Base-by-base conservation (phyloP, 1,140 invertebrate species). In the Brachionus plicatilis region DNA sequence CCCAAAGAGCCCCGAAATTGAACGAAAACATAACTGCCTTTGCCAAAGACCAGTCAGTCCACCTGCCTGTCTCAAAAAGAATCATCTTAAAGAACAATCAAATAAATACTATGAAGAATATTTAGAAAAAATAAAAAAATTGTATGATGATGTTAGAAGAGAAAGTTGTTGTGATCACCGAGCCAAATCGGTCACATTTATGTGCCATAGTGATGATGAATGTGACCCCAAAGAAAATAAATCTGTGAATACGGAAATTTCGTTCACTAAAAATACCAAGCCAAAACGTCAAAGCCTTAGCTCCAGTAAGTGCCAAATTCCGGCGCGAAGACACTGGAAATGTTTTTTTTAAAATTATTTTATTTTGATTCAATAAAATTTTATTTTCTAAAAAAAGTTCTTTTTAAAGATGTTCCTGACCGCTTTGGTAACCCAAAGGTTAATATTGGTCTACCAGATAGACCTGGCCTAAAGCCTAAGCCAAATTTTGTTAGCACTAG, bases 341-440 rank as follows among this genome's bases (percentile, higher is more conserved):
- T 33, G 50, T 29, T 47, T n/a, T 41, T 65, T 60, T 65, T 41
- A 68, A 45, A 60, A 17, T 41, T 68, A 65, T 65, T 60, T 2
- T 37, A 47, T 60, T 41, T 41, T 72, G 14, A 41, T n/a, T 17
- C 8, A 43, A 72, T 65, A 68, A 82, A 65, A 82, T 12, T 37
- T 80, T 82, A 11, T 65, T 37, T 27, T 14, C 0, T 11, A 65
- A 43, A 12, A 60, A 65, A 41, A 24, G 41, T 45, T n/a, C 41
- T 60, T 45, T 82, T 43, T 29, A 56, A 82, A 68, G 79, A 68
- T 47, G 37, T 20, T 27, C n/a, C 50, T 60, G 79, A 82, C 45
- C 53, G 79, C 1, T 82, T 82, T 68, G 79, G 79, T 45, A 82
- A 82, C 17, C 79, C 79, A 65, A 82, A 82, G 43, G 79, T 82